These are phyloP conservation scores for Gyrodactylus salaris DNA, from an alignment of 1,140 invertebrate genomes.

Conservation along the genomic window DNA sequence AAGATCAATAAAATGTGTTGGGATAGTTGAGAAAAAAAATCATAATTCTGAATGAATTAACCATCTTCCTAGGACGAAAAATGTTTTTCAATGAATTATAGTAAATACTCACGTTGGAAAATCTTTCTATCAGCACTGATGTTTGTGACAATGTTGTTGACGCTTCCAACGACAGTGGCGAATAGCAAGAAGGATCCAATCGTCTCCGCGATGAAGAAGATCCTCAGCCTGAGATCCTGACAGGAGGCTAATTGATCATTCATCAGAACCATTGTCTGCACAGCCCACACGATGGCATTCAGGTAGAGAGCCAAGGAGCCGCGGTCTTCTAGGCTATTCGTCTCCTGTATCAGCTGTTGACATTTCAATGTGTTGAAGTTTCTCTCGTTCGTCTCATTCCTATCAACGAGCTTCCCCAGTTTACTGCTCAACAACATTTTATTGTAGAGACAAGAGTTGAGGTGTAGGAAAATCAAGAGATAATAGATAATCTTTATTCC, in stretches of 20 bases:
- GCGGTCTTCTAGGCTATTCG: neutral
- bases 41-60: no score
- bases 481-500: neutral
- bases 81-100: no score
- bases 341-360: neutral
- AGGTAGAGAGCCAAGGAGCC: neutral
- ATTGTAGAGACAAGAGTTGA: neutral
- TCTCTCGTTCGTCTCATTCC: neutral
- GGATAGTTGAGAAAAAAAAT: no score
- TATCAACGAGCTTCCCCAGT: no score
- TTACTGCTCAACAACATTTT: no score
- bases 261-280: neutral
- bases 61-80: no score
- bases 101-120: slow-evolving; percentile 22
- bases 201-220: slow-evolving; percentile 18
- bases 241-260: neutral
- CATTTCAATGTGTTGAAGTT: neutral
- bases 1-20: no score
- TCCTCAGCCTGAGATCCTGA: slow-evolving; percentile 12
- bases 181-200: slow-evolving; percentile 19
- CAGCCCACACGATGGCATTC: neutral
- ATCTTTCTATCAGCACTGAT: slow-evolving; percentile 19
- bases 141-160: slow-evolving; percentile 20
- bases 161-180: slow-evolving; percentile 19
- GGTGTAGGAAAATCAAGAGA: neutral